Evolutionary conservation across 1,140 invertebrate genomes (phyloP), one percentile per base, ranked within the genome.

Genomic region (Nixonia krombeini): DNA sequence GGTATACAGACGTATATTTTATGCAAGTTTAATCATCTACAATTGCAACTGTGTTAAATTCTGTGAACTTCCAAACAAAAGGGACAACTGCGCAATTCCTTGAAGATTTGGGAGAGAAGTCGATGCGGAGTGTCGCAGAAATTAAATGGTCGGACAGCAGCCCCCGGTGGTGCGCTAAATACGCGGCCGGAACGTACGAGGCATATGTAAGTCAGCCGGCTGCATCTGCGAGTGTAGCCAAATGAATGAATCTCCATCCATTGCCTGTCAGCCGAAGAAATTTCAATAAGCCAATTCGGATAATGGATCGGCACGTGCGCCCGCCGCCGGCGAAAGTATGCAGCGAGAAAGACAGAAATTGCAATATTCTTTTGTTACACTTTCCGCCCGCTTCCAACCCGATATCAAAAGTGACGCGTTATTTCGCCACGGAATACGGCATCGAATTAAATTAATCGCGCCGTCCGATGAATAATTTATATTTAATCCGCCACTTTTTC

Each of bases 211-310:
- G 52, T 55, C 64, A 68, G 47, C 47, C 21, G 35, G 21, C 25
- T 72, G 53, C 67, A 73, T 73, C 68, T 73, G 70, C 72, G 77
- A 79, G 75, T 81, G 75, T 75, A 70, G 73, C 62, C 67, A 71
- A 79, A 78, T 71, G 74, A 78, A 68, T 76, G 78, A 76, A 77
- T 81, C 78, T 75, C 80, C 80, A 82, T 84, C 78, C 75, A 78
- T 82, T 83, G 71, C 65, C 76, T 78, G 80, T 82, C 79, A 76
- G 70, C 40, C 55, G 45, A 71, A 72, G 76, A 84, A 84, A 84
- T 82, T 84, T 84, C 82, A 84, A 83, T 84, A 83, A 84, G 82
- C 80, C 82, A 84, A 83, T 84, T 81, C 79, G 74, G 70, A 77
- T 83, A 84, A 84, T 83, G 80, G 82, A 83, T 83, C 75, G 78